Evolutionary conservation across 2,113 vertebrate species (phyloP).

Genomic region (Rhabdornis inornatus): DNA sequence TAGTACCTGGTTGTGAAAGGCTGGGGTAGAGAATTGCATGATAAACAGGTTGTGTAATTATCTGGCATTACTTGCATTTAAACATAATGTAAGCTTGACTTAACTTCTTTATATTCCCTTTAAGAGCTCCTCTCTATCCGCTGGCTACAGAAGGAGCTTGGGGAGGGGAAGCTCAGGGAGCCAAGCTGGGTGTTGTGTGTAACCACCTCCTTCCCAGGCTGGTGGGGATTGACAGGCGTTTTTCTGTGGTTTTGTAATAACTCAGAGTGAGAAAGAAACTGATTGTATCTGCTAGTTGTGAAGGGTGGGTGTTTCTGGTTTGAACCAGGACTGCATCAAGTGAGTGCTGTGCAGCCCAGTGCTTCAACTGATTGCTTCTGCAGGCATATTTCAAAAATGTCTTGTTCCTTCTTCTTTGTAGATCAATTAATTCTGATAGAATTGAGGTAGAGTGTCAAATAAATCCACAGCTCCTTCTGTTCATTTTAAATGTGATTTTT

Average conservation of each 20-base stretch:
- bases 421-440: neutral
- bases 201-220: neutral
- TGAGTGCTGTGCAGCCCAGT: neutral
- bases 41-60: conserved; percentile 38
- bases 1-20: conserved; percentile 14
- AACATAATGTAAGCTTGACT: neutral
- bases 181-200: neutral
- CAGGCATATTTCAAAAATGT: neutral
- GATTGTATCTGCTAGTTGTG: neutral
- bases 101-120: neutral
- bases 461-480: neutral
- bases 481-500: neutral
- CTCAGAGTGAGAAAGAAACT: neutral
- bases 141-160: neutral
- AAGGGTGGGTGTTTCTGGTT: neutral
- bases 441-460: neutral
- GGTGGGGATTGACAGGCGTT: neutral
- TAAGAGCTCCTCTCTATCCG: neutral
- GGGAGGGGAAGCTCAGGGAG: neutral
- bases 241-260: neutral
- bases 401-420: neutral
- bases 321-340: neutral
- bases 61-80: neutral
- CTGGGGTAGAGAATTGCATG: neutral
- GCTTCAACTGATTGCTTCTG: neutral